Base-by-base conservation (phyloP, 2,888 invertebrate genomes). In the Drosophila paramelanica region DNA sequence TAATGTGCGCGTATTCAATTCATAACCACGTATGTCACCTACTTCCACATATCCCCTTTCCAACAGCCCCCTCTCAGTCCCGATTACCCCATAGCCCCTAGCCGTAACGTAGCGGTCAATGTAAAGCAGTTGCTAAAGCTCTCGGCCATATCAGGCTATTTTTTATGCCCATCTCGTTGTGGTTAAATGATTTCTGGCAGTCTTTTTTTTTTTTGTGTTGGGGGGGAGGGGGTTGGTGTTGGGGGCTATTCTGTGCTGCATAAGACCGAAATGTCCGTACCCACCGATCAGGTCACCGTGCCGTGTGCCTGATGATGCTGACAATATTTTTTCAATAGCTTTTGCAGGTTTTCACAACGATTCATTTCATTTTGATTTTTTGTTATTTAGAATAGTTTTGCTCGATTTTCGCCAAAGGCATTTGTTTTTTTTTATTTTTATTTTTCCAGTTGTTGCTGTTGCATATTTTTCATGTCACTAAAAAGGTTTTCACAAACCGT, bases 381-480 rank as follows among this genome's bases (percentile, higher is more conserved):
- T 89, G 81, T 85, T 89, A 89, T 88, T 88, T 88, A 71, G 77
- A 74, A 27, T 42, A 49, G 43, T 42, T 43, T 53, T 53, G 33
- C 23, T 43, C 43, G 31, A 17, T 31, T 65, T 71, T 57, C 11
- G 33, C 33, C 49, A 36, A 13, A 27, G 31, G 51, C 25, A 52
- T 59, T 31, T 56, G 8, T 60, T 20, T 11, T 10, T 8, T 20
- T 51, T 57, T 25, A 13, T 23, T 23, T 23, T 38, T 53, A 43
- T 58, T 38, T 53, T 47, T 58, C 10, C 33, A 39, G 42, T 39
- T 49, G 20, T 45, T 49, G 46, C 64, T 77, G 51, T 65, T 87
- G 82, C 85, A 89, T 88, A 85, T 85, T 89, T 89, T 89, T 85
- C 85, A 89, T 85, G 89, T 85, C 89, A 84, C 88, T 87, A 81